Conservation (phyloP, 2,113 vertebrate species). For the Corvus hawaiiensis region DNA sequence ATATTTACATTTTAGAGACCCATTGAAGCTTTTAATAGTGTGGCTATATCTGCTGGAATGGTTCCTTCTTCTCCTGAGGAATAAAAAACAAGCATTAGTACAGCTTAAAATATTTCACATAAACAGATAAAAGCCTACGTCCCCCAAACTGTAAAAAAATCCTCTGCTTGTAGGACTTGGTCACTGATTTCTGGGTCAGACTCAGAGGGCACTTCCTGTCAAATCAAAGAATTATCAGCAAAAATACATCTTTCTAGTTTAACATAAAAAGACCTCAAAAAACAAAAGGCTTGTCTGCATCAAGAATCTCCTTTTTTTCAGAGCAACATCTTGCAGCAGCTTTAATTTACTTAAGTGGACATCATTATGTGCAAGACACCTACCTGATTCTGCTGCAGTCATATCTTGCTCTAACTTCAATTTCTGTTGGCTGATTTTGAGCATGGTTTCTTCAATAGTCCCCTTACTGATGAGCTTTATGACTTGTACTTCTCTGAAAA, state of each 20-base stretch:
- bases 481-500: constrained; percentile 87
- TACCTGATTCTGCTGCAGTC: constrained; percentile 86
- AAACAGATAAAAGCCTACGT: neutral
- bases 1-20: constrained; percentile 79
- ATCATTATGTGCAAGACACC: neutral
- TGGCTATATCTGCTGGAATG: constrained; percentile 91
- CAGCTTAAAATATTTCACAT: neutral
- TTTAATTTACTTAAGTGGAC: neutral
- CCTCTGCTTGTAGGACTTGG: neutral
- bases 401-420: constrained; percentile 94
- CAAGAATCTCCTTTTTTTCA: neutral
- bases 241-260: neutral
- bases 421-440: constrained; percentile 90
- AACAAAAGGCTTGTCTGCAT: neutral
- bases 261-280: neutral
- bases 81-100: neutral
- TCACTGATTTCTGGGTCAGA: neutral
- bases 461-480: constrained; percentile 90
- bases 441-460: constrained; percentile 91
- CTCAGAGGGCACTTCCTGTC: neutral
- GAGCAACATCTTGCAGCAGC: neutral
- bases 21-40: constrained; percentile 88
- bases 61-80: constrained; percentile 81
- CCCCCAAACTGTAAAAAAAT: neutral
- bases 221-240: neutral